phyloP scores from a whole-genome alignment of 1,140 invertebrate species.

The Theocolax elegans region DNA sequence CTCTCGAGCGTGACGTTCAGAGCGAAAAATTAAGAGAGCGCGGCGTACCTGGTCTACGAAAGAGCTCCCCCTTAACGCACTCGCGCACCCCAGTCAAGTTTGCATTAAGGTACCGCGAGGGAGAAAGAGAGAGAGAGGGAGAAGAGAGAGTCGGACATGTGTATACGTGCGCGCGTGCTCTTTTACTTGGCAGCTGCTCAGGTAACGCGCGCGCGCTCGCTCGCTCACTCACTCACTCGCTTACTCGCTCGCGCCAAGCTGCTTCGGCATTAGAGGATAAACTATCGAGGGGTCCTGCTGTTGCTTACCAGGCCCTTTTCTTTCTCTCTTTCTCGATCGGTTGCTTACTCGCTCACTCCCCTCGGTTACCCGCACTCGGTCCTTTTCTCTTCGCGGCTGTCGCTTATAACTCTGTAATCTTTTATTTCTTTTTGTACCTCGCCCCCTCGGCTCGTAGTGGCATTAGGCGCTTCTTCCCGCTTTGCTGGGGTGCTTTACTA shows the following conservation, averaged over 20 bases:
- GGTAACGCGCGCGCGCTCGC: slow-evolving; percentile 53
- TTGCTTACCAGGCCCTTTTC: slow-evolving; percentile 9
- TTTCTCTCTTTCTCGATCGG: not conserved
- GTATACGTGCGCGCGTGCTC: not conserved
- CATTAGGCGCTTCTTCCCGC: slow-evolving; percentile 23
- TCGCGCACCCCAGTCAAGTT: slow-evolving; percentile 41
- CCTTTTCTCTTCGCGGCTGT: not conserved
- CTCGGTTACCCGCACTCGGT: not conserved
- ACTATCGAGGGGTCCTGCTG: slow-evolving; percentile 49
- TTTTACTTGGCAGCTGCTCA: slow-evolving; percentile 48
- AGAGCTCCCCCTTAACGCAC: too few relatives aligned
- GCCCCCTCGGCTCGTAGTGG: not conserved
- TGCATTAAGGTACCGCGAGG: slow-evolving; percentile 60
- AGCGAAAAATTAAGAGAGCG: slow-evolving; percentile 44
- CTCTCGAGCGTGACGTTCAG: slow-evolving; percentile 62
- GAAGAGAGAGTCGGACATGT: slow-evolving; percentile 42
- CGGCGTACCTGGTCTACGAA: slow-evolving; percentile 62
- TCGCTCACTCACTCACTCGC: slow-evolving; percentile 47
- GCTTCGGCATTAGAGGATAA: slow-evolving; percentile 61
- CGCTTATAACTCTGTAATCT: slow-evolving; percentile 31
- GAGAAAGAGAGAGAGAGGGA: slow-evolving; percentile 50
- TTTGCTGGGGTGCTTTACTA: not conserved
- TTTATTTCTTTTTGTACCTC: slow-evolving; percentile 34
- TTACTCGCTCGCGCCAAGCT: slow-evolving; percentile 67
- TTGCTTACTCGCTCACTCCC: slow-evolving; percentile 34